Conservation (phyloP, 2,113 vertebrate species). For the Dendrocopos noguchii region DNA sequence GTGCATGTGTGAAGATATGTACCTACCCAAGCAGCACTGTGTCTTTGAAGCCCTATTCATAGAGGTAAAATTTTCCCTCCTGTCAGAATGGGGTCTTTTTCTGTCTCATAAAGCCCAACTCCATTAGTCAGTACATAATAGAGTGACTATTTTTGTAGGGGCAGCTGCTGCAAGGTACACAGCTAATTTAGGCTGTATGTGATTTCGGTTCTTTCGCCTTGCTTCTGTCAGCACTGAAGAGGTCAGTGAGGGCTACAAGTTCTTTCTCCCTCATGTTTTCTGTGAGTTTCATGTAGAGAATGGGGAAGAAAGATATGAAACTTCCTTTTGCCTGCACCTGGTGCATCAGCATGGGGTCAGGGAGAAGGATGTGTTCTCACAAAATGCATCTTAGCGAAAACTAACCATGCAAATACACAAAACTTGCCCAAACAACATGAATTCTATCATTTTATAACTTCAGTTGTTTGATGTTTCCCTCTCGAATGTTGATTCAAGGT, state of each 20-base stretch:
- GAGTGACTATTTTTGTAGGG: not conserved
- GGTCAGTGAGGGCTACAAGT: not conserved
- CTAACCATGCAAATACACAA: not conserved
- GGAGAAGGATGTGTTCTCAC: not conserved
- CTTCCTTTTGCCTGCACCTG: not conserved
- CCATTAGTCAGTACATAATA: not conserved
- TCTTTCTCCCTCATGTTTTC: not conserved
- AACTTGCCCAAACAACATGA: not conserved
- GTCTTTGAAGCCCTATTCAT: conserved; percentile 26
- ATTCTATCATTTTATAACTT: not conserved
- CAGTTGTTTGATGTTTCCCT: not conserved
- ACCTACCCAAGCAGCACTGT: conserved; percentile 21
- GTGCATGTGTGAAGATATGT: not conserved
- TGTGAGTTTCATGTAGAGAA: not conserved
- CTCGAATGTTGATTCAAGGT: not conserved
- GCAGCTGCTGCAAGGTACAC: not conserved
- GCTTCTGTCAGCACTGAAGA: not conserved
- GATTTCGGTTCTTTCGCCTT: not conserved
- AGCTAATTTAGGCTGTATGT: not conserved
- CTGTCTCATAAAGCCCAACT: not conserved
- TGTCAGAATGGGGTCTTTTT: not conserved
- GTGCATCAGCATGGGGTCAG: not conserved
- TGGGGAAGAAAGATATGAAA: not conserved
- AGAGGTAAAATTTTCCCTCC: not conserved
- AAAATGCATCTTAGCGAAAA: not conserved